Evolutionary conservation across 2,888 invertebrate species (phyloP).

Genomic region (Entomobrya multifasciata): DNA sequence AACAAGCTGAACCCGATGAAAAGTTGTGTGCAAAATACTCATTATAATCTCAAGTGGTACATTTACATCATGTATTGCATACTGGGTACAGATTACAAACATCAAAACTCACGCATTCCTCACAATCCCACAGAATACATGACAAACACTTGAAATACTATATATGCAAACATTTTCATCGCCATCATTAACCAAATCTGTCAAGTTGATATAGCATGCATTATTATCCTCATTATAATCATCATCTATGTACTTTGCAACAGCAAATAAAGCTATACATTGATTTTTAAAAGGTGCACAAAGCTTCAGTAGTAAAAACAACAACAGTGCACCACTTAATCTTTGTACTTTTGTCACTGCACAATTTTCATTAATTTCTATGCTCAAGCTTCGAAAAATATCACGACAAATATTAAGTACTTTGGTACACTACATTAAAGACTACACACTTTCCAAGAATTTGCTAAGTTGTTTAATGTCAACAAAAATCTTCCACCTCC

Average conservation of each 20-base stretch:
- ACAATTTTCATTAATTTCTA: too few relatives aligned
- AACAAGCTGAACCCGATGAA: slow-evolving; percentile 26
- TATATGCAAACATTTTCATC: slow-evolving; percentile 59
- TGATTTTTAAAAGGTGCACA: slow-evolving; percentile 18
- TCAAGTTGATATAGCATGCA: slow-evolving; percentile 63
- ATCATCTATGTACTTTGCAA: not conserved
- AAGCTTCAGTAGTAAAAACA: not conserved
- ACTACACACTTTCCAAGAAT: slow-evolving; percentile 37
- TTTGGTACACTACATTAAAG: slow-evolving; percentile 12
- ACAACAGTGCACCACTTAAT: not conserved
- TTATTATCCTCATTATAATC: slow-evolving; percentile 45
- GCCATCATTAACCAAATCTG: slow-evolving; percentile 69
- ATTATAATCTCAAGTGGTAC: slow-evolving; percentile 60
- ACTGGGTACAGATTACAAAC: slow-evolving; percentile 12
- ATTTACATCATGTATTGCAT: not conserved
- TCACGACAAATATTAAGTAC: slow-evolving; percentile 58
- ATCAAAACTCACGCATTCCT: not conserved
- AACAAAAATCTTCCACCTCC: slow-evolving; percentile 46
- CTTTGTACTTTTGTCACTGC: slow-evolving; percentile 37
- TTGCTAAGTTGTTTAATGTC: slow-evolving; percentile 42
- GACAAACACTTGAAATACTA: slow-evolving; percentile 62
- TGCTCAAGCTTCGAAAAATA: slow-evolving; percentile 23
- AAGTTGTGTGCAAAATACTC: slow-evolving; percentile 66
- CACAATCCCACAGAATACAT: slow-evolving; percentile 26
- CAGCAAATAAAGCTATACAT: not conserved